Evolutionary conservation across 2,797 vertebrate genomes (phyloP), one percentile per base, ranked within the genome.

Genomic region (Spinus olivaceus): DNA sequence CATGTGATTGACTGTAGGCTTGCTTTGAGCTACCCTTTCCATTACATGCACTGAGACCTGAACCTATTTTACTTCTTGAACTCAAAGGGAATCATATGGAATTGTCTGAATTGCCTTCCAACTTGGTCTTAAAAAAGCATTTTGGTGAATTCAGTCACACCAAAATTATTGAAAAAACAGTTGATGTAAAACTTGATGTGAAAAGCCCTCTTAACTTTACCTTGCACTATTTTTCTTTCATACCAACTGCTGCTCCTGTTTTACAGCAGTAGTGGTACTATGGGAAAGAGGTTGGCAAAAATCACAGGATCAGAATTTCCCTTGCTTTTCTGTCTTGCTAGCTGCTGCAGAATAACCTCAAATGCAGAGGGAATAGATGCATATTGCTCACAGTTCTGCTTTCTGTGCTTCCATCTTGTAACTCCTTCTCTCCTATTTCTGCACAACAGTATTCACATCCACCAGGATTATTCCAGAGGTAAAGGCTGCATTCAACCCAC

Each of bases 141-240:
- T 49, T 47, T 37, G n/a, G 10, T 77, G 17, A 76, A 54, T 25
- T 59, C 27, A 57, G 12, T 35, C n/a, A 28, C n/a, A 44, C 21
- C 0, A 3, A 59, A 83, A 67, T 27, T 19, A n/a, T 7, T 37
- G 39, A 50, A 22, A 42, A 54, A 79, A 41, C 5, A 19, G 11
- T 3, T 41, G 30, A 24, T 2, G 1, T 25, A 35, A 91, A 57
- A 74, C 7, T 3, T 39, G n/a, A 22, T 1, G 1, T 23, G 27
- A 90, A 60, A 76, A 8, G 4, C 3, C 9, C 19, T 50, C 27
- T 39, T 16, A 46, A 18, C 9, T 78, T 70, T 18, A 21, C 8
- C 22, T 60, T 41, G 16, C 11, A 10, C 56, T 72, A 2, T 5
- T 59, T 63, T 39, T 66, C 17, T 7, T 42, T 35, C 24, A 21